A percentile compares a stretch with the other conserved stretches of the same genome.
These are phyloP conservation scores for Papilio helenus DNA, from an alignment of 1,140 invertebrate genomes.

Conservation along the genomic window DNA sequence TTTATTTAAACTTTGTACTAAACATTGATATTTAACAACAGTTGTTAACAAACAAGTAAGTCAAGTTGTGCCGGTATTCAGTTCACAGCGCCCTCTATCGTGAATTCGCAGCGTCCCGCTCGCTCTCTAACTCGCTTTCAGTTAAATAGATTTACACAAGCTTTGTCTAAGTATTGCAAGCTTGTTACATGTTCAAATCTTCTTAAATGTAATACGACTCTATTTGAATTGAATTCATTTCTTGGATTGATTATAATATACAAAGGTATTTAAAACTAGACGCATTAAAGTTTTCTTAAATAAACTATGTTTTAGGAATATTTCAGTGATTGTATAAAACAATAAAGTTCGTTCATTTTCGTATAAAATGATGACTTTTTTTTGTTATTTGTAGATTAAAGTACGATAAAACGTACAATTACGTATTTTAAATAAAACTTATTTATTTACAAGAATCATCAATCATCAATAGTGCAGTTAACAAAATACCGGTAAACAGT, in stretches of 20 bases:
- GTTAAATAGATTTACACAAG: constrained; percentile 23
- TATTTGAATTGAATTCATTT: not conserved
- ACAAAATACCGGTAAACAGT: not conserved
- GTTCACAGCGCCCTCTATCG: constrained; percentile 10
- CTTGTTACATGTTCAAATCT: constrained; percentile 18
- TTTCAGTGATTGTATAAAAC: too few species aligned
- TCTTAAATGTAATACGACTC: not conserved
- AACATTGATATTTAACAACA: not conserved
- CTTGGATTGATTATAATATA: not conserved
- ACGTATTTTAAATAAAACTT: not conserved
- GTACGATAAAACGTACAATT: too few species aligned
- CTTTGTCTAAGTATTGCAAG: constrained; percentile 8
- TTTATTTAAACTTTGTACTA: not conserved
- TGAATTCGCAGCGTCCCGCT: constrained; percentile 5
- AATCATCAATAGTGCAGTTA: not conserved
- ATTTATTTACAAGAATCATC: not conserved
- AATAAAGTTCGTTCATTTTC: too few species aligned
- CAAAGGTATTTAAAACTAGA: too few species aligned
- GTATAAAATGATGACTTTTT: too few species aligned
- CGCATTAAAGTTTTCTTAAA: too few species aligned
- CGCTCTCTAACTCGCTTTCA: constrained; percentile 8
- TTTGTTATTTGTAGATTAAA: too few species aligned
- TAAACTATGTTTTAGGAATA: too few species aligned
- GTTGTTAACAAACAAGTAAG: not conserved
- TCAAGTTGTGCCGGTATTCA: constrained; percentile 18